Conservation (phyloP, 2,888 invertebrate species). For the Eupithecia subfuscata region DNA sequence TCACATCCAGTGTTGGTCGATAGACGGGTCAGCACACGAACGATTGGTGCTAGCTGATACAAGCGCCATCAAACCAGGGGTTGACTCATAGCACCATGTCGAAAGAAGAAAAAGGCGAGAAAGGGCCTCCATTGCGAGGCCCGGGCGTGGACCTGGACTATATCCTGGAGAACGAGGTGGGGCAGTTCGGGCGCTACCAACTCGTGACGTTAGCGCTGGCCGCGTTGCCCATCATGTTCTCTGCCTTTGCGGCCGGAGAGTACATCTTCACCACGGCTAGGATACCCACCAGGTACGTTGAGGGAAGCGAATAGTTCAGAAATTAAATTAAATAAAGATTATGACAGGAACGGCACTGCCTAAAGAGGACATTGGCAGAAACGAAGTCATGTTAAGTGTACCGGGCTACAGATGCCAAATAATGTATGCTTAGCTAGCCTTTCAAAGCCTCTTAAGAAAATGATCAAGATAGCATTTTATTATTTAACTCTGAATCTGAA, state of each 20-base stretch:
- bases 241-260: constrained; percentile 75
- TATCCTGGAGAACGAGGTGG: constrained; percentile 71
- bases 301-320: background rate
- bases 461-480: background rate
- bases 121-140: constrained; percentile 19
- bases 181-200: constrained; percentile 76
- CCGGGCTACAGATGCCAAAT: background rate
- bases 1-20: background rate
- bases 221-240: constrained; percentile 73
- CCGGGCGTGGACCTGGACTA: constrained; percentile 65
- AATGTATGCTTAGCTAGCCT: background rate
- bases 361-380: background rate
- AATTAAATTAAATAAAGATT: background rate
- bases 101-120: constrained; percentile 53
- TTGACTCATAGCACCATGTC: constrained; percentile 46
- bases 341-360: background rate
- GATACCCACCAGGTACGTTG: constrained; percentile 67
- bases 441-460: background rate
- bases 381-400: background rate
- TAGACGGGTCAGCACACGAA: background rate
- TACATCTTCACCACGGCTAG: constrained; percentile 78
- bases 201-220: constrained; percentile 67
- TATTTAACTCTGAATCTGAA: background rate
- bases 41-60: background rate
- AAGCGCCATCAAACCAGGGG: constrained; percentile 20